Percentiles rank a stretch among this genome's conserved stretches.
Evolutionary conservation across 2,888 invertebrate genomes (phyloP).

Genomic region (Platycheirus rosarum): DNA sequence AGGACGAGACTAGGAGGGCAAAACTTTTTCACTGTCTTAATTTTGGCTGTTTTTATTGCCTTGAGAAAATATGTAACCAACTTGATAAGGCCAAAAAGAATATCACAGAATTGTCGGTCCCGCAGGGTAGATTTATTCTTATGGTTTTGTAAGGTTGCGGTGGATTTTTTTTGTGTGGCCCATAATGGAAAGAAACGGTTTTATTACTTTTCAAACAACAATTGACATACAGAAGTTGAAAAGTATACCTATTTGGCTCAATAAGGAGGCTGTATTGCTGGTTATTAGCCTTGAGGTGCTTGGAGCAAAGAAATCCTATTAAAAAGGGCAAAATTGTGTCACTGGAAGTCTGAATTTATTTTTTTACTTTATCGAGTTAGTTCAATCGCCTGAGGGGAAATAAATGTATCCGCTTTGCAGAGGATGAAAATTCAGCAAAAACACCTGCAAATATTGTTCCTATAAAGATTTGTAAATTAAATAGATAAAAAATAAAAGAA

Average conservation of each 20-base stretch:
- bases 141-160: neutral
- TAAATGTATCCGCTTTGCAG: too few relatives aligned
- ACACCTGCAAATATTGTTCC: too few relatives aligned
- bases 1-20: neutral
- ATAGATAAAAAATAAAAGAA: too few relatives aligned
- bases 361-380: neutral
- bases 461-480: too few relatives aligned
- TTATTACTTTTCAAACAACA: conserved; percentile 48
- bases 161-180: neutral
- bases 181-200: conserved; percentile 1
- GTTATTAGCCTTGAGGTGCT: conserved; percentile 27
- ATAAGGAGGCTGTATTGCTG: neutral
- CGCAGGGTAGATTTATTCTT: conserved; percentile 17
- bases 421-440: too few relatives aligned
- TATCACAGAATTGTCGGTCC: conserved; percentile 20
- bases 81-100: conserved; percentile 24
- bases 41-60: conserved; percentile 24
- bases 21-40: conserved; percentile 37
- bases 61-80: neutral
- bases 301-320: conserved; percentile 3
- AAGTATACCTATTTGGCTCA: neutral
- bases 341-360: neutral
- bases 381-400: too few relatives aligned
- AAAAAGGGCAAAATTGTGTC: conserved; percentile 2
- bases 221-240: conserved; percentile 33